Evolutionary conservation across 2,888 invertebrate genomes (phyloP), one percentile per base, ranked within the genome.

Genomic region (Bruchidius siliquastri): DNA sequence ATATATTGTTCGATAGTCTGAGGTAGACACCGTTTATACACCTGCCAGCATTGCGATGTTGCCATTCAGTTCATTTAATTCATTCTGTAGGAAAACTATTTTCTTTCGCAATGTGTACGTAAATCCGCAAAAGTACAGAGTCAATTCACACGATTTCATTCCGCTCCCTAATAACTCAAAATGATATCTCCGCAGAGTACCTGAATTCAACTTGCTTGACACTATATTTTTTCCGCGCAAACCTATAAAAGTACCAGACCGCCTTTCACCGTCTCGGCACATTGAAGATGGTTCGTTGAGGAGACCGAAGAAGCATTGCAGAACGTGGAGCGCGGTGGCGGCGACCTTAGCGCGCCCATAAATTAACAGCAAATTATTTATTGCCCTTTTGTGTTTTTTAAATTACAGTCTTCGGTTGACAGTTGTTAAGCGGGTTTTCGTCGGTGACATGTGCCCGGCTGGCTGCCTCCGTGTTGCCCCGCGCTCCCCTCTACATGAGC

Each of bases 361-460:
- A 80, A 80, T 79, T 78, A 77, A 73, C 72, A 72, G 75, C 80
- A 22, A 81, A 81, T 81, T 81, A 81, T 81, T 81, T 81, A 81
- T 81, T 80, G 77, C 79, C 70, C 78, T 77, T 78, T 78, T 78
- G 78, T 78, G 78, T 78, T 77, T 77, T 79, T 76, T 74, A 77
- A 79, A 79, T 78, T 79, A 79, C 78, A 78, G 77, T 77, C 49
- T 49, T 77, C 78, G 78, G 75, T 70, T 76, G 77, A 75, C 79
- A 79, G 79, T 79, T 79, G 79, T 73, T 73, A 74, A 78, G 77
- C 77, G 76, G 76, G 78, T 74, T 73, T 73, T 73, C 68, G 68
- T 20, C 20, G 77, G 77, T 79, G 79, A 79, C 79, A 79, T 79
- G 78, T 80, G 79, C 79, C 79, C 72, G 71, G 68, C 74, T 80